phyloP scores from a whole-genome alignment of 2,797 vertebrate genomes.

The Melanogrammus aeglefinus region DNA sequence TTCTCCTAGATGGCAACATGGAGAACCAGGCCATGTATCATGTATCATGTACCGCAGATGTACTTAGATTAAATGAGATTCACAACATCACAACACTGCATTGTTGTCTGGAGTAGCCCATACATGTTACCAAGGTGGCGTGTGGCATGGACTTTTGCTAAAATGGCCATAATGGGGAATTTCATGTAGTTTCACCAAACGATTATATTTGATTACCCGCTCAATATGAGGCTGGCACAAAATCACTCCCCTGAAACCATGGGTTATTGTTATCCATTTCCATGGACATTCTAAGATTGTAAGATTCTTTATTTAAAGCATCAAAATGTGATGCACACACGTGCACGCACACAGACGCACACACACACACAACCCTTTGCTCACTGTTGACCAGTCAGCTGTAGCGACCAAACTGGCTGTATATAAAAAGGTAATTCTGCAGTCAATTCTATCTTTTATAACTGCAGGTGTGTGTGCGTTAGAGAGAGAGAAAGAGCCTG shows the following conservation, averaged over 20 bases:
- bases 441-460: not conserved
- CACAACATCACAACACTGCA: too few relatives aligned
- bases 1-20: too few relatives aligned
- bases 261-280: not conserved
- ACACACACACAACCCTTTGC: constrained; percentile 14
- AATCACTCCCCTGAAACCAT: not conserved
- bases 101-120: too few relatives aligned
- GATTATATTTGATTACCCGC: not conserved
- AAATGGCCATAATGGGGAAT: too few relatives aligned
- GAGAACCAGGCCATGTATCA: too few relatives aligned
- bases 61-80: too few relatives aligned
- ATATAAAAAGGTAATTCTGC: not conserved
- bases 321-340: not conserved
- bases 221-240: not conserved
- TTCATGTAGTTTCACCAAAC: not conserved
- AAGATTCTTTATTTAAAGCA: too few relatives aligned
- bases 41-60: too few relatives aligned
- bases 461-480: not conserved
- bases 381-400: not conserved
- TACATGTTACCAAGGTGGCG: too few relatives aligned
- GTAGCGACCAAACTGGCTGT: not conserved
- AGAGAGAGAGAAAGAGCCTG: too few relatives aligned
- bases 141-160: too few relatives aligned
- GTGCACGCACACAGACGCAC: constrained; percentile 17
- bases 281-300: not conserved